Percentiles rank a stretch among this genome's conserved stretches.
Evolutionary conservation across 2,888 invertebrate species (phyloP).

Genomic region (Harmothoe impar): DNA sequence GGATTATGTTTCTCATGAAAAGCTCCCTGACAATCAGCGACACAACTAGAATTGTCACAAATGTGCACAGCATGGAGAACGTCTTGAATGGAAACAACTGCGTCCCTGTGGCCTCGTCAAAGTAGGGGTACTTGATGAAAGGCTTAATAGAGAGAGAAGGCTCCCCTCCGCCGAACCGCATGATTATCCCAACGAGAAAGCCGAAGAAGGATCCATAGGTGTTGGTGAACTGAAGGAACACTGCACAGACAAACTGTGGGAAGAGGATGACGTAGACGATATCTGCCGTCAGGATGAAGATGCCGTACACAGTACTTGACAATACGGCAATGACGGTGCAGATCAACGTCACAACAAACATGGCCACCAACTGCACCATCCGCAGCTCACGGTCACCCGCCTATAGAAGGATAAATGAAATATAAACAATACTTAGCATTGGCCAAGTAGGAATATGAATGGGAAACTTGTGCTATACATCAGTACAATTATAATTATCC

Average conservation of each 20-base stretch:
- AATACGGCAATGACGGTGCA: conserved; percentile 56
- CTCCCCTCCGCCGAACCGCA: conserved; percentile 93
- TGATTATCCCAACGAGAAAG: conserved; percentile 89
- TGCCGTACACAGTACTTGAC: conserved; percentile 28
- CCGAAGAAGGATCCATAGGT: conserved; percentile 76
- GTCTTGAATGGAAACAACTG: conserved; percentile 98
- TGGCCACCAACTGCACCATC: conserved; percentile 44
- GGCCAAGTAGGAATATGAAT: neutral
- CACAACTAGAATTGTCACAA: conserved; percentile 90
- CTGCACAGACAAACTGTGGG: conserved; percentile 77
- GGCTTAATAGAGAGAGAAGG: conserved; percentile 91
- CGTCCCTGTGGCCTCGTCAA: conserved; percentile 85
- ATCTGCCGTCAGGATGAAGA: conserved; percentile 76
- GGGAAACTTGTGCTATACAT: no score
- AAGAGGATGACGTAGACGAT: conserved; percentile 79
- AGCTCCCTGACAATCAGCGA: conserved; percentile 88
- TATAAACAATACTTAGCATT: neutral
- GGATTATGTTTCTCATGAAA: conserved; percentile 30
- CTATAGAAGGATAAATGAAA: neutral
- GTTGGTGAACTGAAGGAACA: conserved; percentile 75
- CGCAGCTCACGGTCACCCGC: conserved; percentile 53
- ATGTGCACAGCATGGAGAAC: conserved; percentile 94
- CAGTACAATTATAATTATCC: no score
- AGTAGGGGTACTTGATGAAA: conserved; percentile 91
- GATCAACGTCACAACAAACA: conserved; percentile 54